These are phyloP conservation scores for Drosophila birchii DNA, from an alignment of 2,888 invertebrate genomes.

Conservation along the genomic window DNA sequence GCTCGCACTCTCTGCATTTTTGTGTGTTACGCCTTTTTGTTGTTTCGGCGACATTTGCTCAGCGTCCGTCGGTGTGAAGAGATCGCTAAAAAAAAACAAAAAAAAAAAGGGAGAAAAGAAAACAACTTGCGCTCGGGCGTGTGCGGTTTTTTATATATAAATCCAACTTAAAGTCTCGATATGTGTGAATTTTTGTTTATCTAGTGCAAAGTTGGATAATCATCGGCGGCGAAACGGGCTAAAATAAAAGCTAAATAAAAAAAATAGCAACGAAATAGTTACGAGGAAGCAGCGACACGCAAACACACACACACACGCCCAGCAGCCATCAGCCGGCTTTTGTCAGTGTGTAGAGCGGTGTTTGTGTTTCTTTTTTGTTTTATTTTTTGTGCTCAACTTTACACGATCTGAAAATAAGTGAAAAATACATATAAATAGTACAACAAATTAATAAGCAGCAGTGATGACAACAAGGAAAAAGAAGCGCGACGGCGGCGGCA, in stretches of 20 bases:
- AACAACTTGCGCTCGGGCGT: conserved; percentile 24
- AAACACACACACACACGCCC: conserved; percentile 11
- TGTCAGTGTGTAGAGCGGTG: conserved; percentile 33
- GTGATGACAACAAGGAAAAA: conserved; percentile 88
- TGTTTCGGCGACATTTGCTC: conserved; percentile 37
- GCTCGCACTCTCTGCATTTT: conserved; percentile 21
- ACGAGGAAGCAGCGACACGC: conserved; percentile 24
- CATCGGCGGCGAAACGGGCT: conserved; percentile 17
- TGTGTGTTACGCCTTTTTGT: conserved; percentile 32
- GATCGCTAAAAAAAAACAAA: conserved; percentile 20
- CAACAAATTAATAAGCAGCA: conserved; percentile 1
- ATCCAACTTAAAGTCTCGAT: conserved; percentile 23
- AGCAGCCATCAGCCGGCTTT: conserved; percentile 36
- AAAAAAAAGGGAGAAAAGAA: neutral
- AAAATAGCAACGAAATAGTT: conserved; percentile 24
- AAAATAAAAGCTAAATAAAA: conserved; percentile 4
- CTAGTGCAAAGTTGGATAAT: conserved; percentile 44
- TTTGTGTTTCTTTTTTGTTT: conserved; percentile 17
- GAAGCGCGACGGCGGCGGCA: conserved; percentile 86
- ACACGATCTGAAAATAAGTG: conserved; percentile 26
- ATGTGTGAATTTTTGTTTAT: conserved; percentile 44
- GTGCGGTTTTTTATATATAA: conserved; percentile 25
- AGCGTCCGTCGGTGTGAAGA: conserved; percentile 30
- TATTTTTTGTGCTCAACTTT: conserved; percentile 20
- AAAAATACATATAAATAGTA: conserved; percentile 40